Percentiles rank a stretch among this genome's conserved stretches.
These are phyloP conservation scores for Cryptomyrus ogoouensis DNA, from an alignment of 2,113 vertebrate species.

Conservation along the genomic window DNA sequence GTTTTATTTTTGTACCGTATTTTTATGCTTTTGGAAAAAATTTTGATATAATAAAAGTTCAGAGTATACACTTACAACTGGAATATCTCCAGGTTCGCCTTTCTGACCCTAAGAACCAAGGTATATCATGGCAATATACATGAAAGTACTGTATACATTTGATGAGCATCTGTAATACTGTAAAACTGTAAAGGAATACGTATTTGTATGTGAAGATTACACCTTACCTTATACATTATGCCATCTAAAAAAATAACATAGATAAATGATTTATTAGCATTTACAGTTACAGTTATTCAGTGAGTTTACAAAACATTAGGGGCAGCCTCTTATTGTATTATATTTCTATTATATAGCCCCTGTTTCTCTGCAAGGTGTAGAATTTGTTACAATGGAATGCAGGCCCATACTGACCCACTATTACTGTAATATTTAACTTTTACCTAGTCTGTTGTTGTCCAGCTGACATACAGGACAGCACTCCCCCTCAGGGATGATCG, in stretches of 20 bases:
- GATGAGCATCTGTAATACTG: background rate
- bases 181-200: slow-evolving; percentile 11
- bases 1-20: background rate
- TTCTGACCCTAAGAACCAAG: slow-evolving; percentile 77
- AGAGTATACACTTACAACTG: slow-evolving; percentile 68
- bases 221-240: slow-evolving; percentile 46
- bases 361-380: background rate
- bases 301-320: background rate
- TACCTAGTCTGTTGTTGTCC: slow-evolving; percentile 39
- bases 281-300: background rate
- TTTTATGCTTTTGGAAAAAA: background rate
- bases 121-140: background rate
- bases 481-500: slow-evolving; percentile 69
- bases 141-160: background rate
- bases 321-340: background rate
- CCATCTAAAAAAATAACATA: slow-evolving; percentile 30
- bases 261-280: background rate
- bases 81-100: slow-evolving; percentile 93
- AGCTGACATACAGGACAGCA: slow-evolving; percentile 77
- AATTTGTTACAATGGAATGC: background rate
- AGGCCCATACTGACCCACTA: background rate
- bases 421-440: background rate
- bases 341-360: background rate
- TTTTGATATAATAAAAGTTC: background rate
- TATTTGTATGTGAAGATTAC: background rate